A percentile compares a stretch with the other conserved stretches of the same genome.
Conservation (phyloP, 2,888 invertebrate species). For the Microchrysa polita region DNA sequence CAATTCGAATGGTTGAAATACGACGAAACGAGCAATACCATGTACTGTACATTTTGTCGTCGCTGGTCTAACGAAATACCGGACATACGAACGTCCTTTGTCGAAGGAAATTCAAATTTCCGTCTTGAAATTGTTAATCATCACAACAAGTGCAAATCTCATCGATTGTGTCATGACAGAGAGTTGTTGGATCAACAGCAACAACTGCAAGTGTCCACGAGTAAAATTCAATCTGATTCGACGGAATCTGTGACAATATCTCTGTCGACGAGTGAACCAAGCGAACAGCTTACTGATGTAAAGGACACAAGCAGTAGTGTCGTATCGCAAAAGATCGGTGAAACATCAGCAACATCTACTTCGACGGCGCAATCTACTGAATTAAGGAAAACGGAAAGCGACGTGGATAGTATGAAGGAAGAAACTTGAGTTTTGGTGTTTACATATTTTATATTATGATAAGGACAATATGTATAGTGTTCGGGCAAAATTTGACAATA, state of each 20-base stretch:
- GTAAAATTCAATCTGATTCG: constrained; percentile 15
- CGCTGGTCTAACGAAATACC: constrained; percentile 77
- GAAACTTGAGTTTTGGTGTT: constrained; percentile 32
- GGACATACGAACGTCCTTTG: constrained; percentile 79
- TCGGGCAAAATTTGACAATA: neutral
- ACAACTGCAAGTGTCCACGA: constrained; percentile 33
- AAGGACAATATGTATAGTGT: too few relatives aligned
- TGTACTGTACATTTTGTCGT: constrained; percentile 79
- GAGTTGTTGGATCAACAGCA: constrained; percentile 60
- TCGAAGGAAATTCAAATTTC: constrained; percentile 81
- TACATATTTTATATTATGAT: neutral
- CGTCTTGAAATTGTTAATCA: constrained; percentile 81
- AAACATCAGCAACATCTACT: neutral
- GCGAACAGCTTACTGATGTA: neutral
- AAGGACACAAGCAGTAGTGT: neutral
- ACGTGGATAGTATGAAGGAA: constrained; percentile 19
- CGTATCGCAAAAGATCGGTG: neutral
- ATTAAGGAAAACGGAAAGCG: neutral
- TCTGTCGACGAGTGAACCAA: neutral
- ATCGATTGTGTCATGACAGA: constrained; percentile 71
- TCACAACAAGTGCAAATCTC: constrained; percentile 82
- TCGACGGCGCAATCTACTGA: constrained; percentile 21
- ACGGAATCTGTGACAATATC: constrained; percentile 20
- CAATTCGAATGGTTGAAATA: constrained; percentile 79
- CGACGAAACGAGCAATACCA: constrained; percentile 73